These are phyloP conservation scores for Trichacis sp. DNA, from an alignment of 2,888 invertebrate species.

Conservation along the genomic window DNA sequence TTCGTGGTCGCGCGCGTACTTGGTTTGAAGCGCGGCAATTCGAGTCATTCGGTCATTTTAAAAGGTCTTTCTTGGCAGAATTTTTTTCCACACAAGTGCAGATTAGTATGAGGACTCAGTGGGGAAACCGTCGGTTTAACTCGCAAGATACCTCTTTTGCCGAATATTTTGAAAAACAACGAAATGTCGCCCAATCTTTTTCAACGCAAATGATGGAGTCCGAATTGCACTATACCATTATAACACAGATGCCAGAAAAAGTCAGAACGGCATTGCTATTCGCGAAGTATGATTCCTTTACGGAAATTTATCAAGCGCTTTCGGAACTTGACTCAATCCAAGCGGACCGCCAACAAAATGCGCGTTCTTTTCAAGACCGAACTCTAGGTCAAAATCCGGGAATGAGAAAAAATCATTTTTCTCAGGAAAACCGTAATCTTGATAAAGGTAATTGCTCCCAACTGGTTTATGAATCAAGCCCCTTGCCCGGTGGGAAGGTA, in stretches of 20 bases:
- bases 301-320: neutral
- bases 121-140: neutral
- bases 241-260: neutral
- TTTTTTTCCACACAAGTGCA: neutral
- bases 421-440: neutral
- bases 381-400: too few species aligned
- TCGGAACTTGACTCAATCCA: neutral
- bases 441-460: too few species aligned
- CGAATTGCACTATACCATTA: neutral
- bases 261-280: neutral
- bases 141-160: neutral
- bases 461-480: too few species aligned
- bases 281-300: neutral
- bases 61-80: neutral
- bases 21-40: neutral
- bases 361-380: too few species aligned
- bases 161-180: neutral
- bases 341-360: too few species aligned
- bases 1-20: neutral
- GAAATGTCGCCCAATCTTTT: neutral
- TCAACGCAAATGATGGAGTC: neutral
- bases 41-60: neutral
- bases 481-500: too few species aligned
- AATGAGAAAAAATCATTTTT: neutral
- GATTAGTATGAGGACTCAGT: neutral